Conservation (phyloP, 2,888 invertebrate species). For the Elegia similella region DNA sequence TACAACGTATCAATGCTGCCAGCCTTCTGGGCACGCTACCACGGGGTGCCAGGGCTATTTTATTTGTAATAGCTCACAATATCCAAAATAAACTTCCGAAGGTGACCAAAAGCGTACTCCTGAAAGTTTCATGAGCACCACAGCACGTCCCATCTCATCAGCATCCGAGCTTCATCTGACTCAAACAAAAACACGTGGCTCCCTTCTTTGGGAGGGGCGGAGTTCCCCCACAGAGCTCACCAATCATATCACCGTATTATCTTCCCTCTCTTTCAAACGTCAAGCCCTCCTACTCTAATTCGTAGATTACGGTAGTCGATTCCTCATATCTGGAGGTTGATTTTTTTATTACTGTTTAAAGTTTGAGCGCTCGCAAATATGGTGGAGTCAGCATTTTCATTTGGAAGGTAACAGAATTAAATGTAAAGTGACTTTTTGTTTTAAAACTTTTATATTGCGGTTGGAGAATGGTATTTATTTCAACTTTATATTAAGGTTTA, state of each 20-base stretch:
- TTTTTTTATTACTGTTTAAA: slow-evolving; percentile 65
- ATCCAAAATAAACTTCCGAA: no score
- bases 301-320: slow-evolving; percentile 64
- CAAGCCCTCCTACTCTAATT: slow-evolving; percentile 44
- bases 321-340: slow-evolving; percentile 64
- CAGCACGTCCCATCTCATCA: slow-evolving; percentile 43
- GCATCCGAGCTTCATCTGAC: slow-evolving; percentile 52
- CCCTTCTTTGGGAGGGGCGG: slow-evolving; percentile 48
- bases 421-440: slow-evolving; percentile 28
- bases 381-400: slow-evolving; percentile 38
- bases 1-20: no score
- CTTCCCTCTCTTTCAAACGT: slow-evolving; percentile 36
- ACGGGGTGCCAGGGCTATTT: no score
- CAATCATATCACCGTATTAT: slow-evolving; percentile 35
- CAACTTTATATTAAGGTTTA: background rate
- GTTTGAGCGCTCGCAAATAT: slow-evolving; percentile 48
- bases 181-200: slow-evolving; percentile 66
- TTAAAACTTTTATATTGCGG: slow-evolving; percentile 9
- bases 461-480: slow-evolving; percentile 1
- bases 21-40: no score
- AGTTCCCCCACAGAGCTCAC: slow-evolving; percentile 29
- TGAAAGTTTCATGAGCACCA: slow-evolving; percentile 43
- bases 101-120: slow-evolving; percentile 38
- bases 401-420: slow-evolving; percentile 51
- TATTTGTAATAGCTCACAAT: no score